Evolutionary conservation across 2,797 vertebrate genomes (phyloP).

Genomic region (Mionectes olivaceus): DNA sequence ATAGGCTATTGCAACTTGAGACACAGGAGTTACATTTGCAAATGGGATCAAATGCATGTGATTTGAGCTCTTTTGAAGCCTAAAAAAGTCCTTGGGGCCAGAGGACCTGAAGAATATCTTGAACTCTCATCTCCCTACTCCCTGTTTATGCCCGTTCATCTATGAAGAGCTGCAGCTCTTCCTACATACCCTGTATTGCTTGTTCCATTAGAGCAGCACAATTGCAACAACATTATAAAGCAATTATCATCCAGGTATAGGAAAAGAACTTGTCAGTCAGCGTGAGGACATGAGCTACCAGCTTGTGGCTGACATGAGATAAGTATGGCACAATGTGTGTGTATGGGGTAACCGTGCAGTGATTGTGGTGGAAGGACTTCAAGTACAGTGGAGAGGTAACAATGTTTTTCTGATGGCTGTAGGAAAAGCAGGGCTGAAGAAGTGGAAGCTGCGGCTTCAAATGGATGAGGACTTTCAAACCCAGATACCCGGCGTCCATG

Average conservation of each 20-base stretch:
- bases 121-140: not conserved
- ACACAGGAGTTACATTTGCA: rapidly evolving
- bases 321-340: not conserved
- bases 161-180: not conserved
- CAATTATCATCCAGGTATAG: not conserved
- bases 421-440: not conserved
- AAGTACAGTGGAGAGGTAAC: not conserved
- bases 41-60: not conserved
- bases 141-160: not conserved
- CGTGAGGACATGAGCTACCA: not conserved
- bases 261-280: not conserved
- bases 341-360: not conserved
- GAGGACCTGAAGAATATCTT: not conserved
- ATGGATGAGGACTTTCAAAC: not conserved
- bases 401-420: not conserved
- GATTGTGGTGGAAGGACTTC: not conserved
- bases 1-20: not conserved
- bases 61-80: not conserved
- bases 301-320: not conserved
- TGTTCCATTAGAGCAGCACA: not conserved
- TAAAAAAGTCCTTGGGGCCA: not conserved
- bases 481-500: not conserved
- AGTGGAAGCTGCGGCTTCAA: not conserved
- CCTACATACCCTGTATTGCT: not conserved
- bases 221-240: not conserved